These are phyloP conservation scores for Tryphoninae sp. DNA, from an alignment of 2,888 invertebrate genomes.

Conservation along the genomic window DNA sequence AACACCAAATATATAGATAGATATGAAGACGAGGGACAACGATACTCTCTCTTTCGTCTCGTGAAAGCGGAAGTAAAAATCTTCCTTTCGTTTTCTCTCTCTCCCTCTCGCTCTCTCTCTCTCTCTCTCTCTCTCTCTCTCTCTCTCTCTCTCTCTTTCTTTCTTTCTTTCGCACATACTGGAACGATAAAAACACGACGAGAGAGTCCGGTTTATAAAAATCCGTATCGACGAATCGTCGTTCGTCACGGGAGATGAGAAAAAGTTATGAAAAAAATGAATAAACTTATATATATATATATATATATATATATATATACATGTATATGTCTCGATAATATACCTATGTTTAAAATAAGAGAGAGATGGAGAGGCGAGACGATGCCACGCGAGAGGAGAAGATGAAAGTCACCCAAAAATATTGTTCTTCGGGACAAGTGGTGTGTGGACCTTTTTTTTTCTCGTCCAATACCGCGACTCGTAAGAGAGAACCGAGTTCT, in stretches of 20 bases:
- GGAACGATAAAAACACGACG: constrained; percentile 51
- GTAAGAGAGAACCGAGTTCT: constrained; percentile 34
- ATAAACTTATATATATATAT: neutral
- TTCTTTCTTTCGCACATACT: constrained; percentile 46
- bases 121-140: constrained; percentile 11
- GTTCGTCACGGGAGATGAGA: constrained; percentile 13
- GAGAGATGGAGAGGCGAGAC: constrained; percentile 23
- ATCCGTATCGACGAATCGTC: constrained; percentile 57
- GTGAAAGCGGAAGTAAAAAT: constrained; percentile 62
- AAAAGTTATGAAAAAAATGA: constrained; percentile 20
- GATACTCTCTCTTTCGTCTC: constrained; percentile 30
- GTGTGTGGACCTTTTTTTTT: neutral
- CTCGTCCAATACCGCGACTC: constrained; percentile 44
- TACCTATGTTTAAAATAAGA: neutral
- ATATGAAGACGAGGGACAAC: constrained; percentile 7
- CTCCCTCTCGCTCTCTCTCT: neutral
- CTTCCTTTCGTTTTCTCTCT: constrained; percentile 1
- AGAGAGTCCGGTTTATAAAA: constrained; percentile 47
- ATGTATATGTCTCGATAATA: too few species aligned
- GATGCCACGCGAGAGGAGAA: constrained; percentile 44
- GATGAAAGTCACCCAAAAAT: constrained; percentile 61
- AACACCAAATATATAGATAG: neutral
- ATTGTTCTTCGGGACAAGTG: constrained; percentile 34
- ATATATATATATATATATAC: neutral
- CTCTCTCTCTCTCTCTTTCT: neutral